Conservation (phyloP, 2,113 vertebrate genomes). For the Megalops atlanticus region DNA sequence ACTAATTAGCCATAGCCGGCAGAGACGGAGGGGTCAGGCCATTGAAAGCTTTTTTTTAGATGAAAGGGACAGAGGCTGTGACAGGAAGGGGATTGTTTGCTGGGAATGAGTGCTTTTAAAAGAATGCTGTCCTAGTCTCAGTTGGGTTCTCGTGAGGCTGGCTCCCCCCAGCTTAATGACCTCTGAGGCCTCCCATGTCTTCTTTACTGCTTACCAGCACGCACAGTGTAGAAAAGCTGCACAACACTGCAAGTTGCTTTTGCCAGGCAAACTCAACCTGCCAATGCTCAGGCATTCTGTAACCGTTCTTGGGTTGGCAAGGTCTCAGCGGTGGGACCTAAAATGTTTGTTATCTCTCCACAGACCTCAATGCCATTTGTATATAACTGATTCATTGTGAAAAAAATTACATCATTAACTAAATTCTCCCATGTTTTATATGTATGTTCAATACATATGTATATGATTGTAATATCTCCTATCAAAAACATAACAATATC, state of each 20-base stretch:
- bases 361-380: background rate
- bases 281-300: background rate
- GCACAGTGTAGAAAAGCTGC: background rate
- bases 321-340: background rate
- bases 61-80: slow-evolving; percentile 7
- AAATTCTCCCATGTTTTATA: too few species aligned
- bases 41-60: slow-evolving; percentile 11
- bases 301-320: background rate
- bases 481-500: too few species aligned
- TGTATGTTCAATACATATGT: too few species aligned
- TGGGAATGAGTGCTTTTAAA: background rate
- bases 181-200: background rate
- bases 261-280: background rate
- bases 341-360: background rate
- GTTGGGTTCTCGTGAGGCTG: background rate
- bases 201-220: background rate
- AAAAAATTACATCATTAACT: too few species aligned
- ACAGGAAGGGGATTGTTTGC: background rate
- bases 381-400: too few species aligned
- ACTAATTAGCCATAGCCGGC: slow-evolving; percentile 75
- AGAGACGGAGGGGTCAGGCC: slow-evolving; percentile 53
- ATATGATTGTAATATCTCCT: too few species aligned
- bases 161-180: background rate
- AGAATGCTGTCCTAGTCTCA: background rate
- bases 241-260: background rate